A percentile compares a stretch with the other conserved stretches of the same genome.
These are phyloP conservation scores for Chelonoidis abingdonii DNA, from an alignment of 2,113 vertebrate genomes.

Conservation along the genomic window DNA sequence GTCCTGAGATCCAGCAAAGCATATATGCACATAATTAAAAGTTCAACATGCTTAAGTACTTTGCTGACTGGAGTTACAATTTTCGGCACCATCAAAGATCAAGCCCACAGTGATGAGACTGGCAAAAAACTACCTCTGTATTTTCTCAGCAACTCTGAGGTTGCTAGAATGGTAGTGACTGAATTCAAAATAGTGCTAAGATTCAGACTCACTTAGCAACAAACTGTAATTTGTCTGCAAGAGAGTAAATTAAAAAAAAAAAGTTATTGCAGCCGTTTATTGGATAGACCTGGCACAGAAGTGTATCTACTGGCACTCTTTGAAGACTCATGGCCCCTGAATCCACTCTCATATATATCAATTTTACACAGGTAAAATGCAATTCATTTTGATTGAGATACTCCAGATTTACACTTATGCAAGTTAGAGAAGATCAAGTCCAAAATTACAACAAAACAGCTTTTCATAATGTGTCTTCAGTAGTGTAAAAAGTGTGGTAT, in stretches of 20 bases:
- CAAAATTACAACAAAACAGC: background rate
- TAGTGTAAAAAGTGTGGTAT: background rate
- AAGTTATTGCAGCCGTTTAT: background rate
- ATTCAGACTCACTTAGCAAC: background rate
- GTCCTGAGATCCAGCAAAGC: background rate
- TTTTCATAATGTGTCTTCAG: background rate
- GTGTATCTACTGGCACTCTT: background rate
- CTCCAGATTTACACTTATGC: background rate
- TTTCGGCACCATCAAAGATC: background rate
- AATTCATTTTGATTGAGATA: background rate
- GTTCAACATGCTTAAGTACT: background rate
- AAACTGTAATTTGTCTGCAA: background rate
- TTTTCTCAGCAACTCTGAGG: background rate
- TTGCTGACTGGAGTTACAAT: background rate
- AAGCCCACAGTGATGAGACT: background rate
- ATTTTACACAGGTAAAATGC: background rate
- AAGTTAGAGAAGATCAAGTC: background rate
- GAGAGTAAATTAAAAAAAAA: background rate
- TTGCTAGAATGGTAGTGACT: background rate
- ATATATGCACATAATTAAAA: background rate
- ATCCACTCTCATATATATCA: background rate
- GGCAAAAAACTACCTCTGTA: background rate
- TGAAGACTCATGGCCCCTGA: background rate
- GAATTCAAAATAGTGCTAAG: background rate
- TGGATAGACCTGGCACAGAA: background rate